Evolutionary conservation across 2,888 invertebrate genomes (phyloP), one percentile per base, ranked within the genome.

Genomic region (Abrostola triplasia): DNA sequence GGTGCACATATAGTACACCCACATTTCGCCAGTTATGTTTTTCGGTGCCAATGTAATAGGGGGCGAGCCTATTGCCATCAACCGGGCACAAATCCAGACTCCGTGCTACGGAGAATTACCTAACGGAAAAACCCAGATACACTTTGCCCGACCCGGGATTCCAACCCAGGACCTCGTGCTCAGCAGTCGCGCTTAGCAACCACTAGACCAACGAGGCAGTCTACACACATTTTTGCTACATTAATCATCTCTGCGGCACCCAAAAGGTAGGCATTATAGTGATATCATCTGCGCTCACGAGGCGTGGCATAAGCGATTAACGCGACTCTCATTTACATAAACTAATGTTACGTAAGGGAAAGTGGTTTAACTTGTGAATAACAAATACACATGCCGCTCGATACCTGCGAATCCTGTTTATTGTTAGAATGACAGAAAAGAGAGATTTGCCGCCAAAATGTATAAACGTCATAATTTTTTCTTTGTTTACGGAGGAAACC

Each of bases 281-380:
- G 78, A 77, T 77, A 71, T 60, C 60, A 70, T 66, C 76, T 0
- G 12, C 44, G 47, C 42, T 53, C 71, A 47, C 64, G 42, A 73
- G 64, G 73, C 72, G 77, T 72, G 73, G 76, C 69, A 64, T 59
- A 55, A 69, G 74, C 76, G 73, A 75, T 81, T 72, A 70, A 76
- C 81, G 57, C 62, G 60, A 59, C 64, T 67, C 72, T 53, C 56
- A 80, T 84, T 82, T 77, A 82, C 84, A 81, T 85, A 80, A 85
- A 83, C 76, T 71, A 76, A 64, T 61, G 73, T 86, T 86, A 84
- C 75, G 80, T 77, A 85, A 86, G 84, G 59, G 86, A 86, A 86
- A 86, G 86, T 80, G 79, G 77, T 77, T 76, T 72, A 77, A 77
- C 76, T 73, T 69, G 64, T 59, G 63, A 72, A 73, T 74, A 70